Evolutionary conservation across 2,797 vertebrate species (phyloP).

Genomic region (Neoniphon sammara): DNA sequence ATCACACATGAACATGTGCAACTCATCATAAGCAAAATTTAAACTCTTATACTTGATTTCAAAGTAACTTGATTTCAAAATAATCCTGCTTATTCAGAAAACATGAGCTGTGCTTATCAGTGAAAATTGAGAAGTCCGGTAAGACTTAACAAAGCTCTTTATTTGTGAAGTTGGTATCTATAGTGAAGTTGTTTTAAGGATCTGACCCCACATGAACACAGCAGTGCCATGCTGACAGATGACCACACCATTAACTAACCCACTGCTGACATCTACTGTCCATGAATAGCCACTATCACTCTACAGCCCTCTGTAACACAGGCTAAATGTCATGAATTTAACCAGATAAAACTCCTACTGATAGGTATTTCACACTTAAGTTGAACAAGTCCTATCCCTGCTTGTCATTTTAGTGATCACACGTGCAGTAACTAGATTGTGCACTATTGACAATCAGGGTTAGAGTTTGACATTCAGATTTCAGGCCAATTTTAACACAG

Average conservation of each 20-base stretch:
- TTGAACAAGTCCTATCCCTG: background rate
- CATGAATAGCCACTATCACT: slow-evolving; percentile 52
- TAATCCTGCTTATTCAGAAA: background rate
- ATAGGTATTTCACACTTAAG: slow-evolving; percentile 4
- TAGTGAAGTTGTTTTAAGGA: slow-evolving; percentile 3
- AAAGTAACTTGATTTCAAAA: background rate
- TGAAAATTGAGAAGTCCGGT: background rate
- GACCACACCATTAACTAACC: slow-evolving; percentile 49
- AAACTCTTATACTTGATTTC: background rate
- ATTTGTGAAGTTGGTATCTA: background rate
- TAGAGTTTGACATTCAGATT: background rate
- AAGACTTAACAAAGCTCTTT: slow-evolving; percentile 1
- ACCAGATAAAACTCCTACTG: background rate
- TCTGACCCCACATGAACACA: slow-evolving; percentile 17
- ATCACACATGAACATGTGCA: slow-evolving; percentile 25
- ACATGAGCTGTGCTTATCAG: background rate
- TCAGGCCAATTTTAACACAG: background rate
- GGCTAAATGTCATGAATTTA: background rate
- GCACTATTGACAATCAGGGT: background rate
- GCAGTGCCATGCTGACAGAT: slow-evolving; percentile 26
- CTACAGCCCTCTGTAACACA: slow-evolving; percentile 18
- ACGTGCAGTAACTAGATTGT: background rate
- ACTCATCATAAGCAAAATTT: background rate
- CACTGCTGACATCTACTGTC: slow-evolving; percentile 83
- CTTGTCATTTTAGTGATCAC: background rate